Evolutionary conservation across 2,113 vertebrate species (phyloP).

Genomic region (Ranitomeya variabilis): DNA sequence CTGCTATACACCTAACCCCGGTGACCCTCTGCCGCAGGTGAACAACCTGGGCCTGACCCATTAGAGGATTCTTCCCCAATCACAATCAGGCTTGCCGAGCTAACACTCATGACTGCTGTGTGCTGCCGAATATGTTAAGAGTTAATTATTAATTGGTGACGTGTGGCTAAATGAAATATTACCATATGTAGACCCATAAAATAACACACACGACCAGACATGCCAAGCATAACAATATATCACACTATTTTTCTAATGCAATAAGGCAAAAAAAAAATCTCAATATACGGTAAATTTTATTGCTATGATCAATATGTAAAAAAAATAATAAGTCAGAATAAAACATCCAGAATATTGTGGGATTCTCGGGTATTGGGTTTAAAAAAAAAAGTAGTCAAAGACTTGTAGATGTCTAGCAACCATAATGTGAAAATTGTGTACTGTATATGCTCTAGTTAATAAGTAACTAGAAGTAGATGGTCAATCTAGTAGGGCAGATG

Average conservation of each 20-base stretch:
- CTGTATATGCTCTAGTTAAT: too few relatives aligned
- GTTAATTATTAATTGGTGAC: background rate
- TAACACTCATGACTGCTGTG: too few relatives aligned
- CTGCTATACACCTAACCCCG: conserved; percentile 19
- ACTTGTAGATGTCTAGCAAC: too few relatives aligned
- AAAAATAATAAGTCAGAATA: too few relatives aligned
- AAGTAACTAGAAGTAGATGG: too few relatives aligned
- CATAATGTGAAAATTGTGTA: too few relatives aligned
- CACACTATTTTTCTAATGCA: background rate
- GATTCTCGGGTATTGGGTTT: too few relatives aligned
- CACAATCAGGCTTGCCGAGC: background rate
- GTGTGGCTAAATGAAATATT: background rate
- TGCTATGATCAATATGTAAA: too few relatives aligned
- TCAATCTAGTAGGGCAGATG: too few relatives aligned
- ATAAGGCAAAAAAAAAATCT: background rate
- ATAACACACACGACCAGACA: background rate
- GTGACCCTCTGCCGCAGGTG: conserved; percentile 36
- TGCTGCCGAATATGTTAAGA: background rate
- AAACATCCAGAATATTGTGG: too few relatives aligned
- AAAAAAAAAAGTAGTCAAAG: too few relatives aligned
- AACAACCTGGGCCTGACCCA: background rate
- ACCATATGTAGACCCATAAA: background rate
- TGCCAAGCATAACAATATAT: background rate
- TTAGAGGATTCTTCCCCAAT: background rate
- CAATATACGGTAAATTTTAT: too few relatives aligned